phyloP scores from a whole-genome alignment of 2,888 invertebrate genomes.

The Pogonocherus hispidulus region DNA sequence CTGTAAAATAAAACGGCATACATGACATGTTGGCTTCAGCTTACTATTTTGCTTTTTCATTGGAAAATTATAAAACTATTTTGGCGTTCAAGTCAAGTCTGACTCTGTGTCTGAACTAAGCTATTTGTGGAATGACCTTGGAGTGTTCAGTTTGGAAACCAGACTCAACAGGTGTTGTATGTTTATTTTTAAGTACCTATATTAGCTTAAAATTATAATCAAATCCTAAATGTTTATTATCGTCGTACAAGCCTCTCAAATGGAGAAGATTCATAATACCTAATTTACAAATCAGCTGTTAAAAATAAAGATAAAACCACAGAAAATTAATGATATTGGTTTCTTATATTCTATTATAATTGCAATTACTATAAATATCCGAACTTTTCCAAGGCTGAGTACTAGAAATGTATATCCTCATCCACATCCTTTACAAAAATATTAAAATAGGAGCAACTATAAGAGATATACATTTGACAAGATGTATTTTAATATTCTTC shows the following conservation, averaged over 20 bases:
- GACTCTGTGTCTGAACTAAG: constrained; percentile 7
- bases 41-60: background rate
- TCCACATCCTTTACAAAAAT: no score
- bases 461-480: no score
- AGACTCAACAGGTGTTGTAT: constrained; percentile 23
- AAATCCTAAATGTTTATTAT: constrained; percentile 17
- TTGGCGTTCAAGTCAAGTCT: background rate
- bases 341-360: background rate
- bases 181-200: constrained; percentile 28
- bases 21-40: no score
- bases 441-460: no score
- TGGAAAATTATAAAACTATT: background rate
- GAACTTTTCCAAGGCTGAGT: no score
- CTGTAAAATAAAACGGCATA: background rate
- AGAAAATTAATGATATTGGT: background rate
- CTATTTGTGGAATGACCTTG: constrained; percentile 31
- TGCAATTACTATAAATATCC: no score
- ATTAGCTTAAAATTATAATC: constrained; percentile 20
- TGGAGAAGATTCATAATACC: background rate
- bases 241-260: constrained; percentile 9
- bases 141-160: constrained; percentile 15
- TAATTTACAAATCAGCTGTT: background rate
- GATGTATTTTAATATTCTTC: no score
- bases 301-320: background rate
- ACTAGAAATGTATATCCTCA: no score